These are phyloP conservation scores for Mythimna albipuncta DNA, from an alignment of 2,888 invertebrate genomes.

Conservation along the genomic window DNA sequence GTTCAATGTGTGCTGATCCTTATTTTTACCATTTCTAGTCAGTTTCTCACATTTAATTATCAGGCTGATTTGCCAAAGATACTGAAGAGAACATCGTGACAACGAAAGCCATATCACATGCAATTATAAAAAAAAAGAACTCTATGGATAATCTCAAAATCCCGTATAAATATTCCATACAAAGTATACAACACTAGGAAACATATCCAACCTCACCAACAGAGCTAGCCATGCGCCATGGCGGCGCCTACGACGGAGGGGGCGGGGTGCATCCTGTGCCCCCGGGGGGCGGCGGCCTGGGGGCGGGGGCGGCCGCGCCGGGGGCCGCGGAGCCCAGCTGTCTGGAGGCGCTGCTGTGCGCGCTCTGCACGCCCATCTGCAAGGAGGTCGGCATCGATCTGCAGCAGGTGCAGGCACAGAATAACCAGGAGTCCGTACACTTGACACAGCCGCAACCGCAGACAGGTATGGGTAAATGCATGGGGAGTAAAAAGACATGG, in stretches of 20 bases:
- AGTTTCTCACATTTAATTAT: too few species aligned
- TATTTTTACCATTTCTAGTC: too few species aligned
- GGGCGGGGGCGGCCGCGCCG: conserved; percentile 36
- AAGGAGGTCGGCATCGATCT: conserved; percentile 87
- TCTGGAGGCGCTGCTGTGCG: conserved; percentile 86
- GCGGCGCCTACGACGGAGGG: conserved; percentile 80
- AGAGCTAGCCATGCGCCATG: conserved; percentile 85
- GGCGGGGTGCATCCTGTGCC: conserved; percentile 1
- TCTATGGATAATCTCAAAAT: conserved; percentile 3
- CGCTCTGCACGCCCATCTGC: conserved; percentile 87
- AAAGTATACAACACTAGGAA: conserved; percentile 29
- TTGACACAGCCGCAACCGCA: conserved; percentile 81
- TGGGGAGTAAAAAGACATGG: neutral
- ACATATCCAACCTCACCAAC: conserved; percentile 47
- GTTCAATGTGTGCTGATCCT: too few species aligned
- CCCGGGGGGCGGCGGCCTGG: conserved; percentile 34
- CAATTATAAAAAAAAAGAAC: too few species aligned
- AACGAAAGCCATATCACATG: too few species aligned
- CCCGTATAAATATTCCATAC: neutral
- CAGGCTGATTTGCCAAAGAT: too few species aligned
- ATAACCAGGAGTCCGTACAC: conserved; percentile 78
- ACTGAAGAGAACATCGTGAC: too few species aligned
- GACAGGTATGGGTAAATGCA: conserved; percentile 63
- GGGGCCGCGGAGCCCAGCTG: conserved; percentile 77
- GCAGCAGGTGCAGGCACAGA: conserved; percentile 76